Percentiles rank a stretch among this genome's conserved stretches.
These are phyloP conservation scores for Rana temporaria DNA, from an alignment of 2,113 vertebrate genomes.

Conservation along the genomic window DNA sequence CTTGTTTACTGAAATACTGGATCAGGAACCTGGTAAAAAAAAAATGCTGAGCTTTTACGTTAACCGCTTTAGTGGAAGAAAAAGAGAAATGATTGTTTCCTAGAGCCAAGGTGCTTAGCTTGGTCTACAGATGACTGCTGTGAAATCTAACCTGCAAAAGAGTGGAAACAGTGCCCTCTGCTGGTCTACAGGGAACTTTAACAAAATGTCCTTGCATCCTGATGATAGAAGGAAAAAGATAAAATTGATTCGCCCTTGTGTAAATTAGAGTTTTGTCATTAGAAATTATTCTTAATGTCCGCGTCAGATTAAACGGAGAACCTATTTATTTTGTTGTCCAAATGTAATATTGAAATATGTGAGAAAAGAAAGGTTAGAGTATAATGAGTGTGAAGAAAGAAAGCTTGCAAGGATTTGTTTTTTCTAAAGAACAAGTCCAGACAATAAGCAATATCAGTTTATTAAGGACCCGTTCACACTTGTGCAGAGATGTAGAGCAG, in stretches of 20 bases:
- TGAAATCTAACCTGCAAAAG: neutral
- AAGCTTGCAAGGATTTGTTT: neutral
- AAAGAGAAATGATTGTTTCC: neutral
- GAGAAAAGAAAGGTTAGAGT: neutral
- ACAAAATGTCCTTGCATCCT: constrained; percentile 9
- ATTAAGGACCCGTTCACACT: too few relatives aligned
- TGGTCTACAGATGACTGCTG: neutral
- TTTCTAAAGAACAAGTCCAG: too few relatives aligned
- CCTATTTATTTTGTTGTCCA: constrained; percentile 16
- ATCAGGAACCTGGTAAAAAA: constrained; percentile 9
- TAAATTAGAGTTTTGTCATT: constrained; percentile 33
- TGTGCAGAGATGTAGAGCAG: too few relatives aligned
- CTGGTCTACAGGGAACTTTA: neutral
- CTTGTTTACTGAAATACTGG: neutral
- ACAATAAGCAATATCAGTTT: too few relatives aligned
- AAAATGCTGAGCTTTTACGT: neutral
- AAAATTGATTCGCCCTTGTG: constrained; percentile 31
- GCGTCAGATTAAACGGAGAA: constrained; percentile 20
- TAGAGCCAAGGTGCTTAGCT: constrained; percentile 3
- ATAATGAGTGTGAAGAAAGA: neutral
- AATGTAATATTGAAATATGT: neutral
- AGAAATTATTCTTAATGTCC: constrained; percentile 32
- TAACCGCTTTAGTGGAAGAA: constrained; percentile 10
- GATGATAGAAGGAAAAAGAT: neutral
- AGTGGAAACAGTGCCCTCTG: constrained; percentile 43